Evolutionary conservation across 2,113 vertebrate genomes (phyloP).

Genomic region (Toxostoma redivivum): DNA sequence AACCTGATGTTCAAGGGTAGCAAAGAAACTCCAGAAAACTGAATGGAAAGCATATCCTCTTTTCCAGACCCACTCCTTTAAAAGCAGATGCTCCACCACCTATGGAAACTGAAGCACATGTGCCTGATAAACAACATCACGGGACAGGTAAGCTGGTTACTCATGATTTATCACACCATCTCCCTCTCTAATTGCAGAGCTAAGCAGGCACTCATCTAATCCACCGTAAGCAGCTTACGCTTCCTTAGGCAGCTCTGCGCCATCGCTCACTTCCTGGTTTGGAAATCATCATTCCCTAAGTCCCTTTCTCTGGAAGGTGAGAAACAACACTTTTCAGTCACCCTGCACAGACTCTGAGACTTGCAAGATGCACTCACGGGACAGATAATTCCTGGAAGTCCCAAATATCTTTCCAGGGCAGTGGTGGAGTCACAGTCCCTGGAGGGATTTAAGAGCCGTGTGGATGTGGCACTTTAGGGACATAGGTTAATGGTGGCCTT

Average conservation of each 20-base stretch:
- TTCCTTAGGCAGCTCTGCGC: neutral
- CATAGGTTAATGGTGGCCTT: neutral
- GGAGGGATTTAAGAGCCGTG: neutral
- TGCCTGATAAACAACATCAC: neutral
- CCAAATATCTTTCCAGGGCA: too few relatives aligned
- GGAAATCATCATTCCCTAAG: neutral
- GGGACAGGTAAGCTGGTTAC: constrained; percentile 50
- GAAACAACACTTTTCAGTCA: neutral
- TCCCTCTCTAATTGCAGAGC: constrained; percentile 35
- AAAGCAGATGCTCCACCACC: neutral
- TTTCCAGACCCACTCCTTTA: neutral
- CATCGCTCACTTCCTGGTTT: neutral
- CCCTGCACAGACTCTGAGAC: neutral
- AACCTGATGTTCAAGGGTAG: fast-evolving
- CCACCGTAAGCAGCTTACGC: neutral
- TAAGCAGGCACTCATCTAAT: constrained; percentile 32
- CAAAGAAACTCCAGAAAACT: neutral
- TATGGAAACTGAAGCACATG: neutral
- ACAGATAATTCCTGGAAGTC: neutral
- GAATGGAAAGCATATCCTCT: fast-evolving
- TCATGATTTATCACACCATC: constrained; percentile 15
- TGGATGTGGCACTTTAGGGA: neutral
- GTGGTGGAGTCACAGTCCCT: neutral
- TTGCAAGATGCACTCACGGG: neutral
- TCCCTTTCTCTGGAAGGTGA: neutral